A percentile compares a stretch with the other conserved stretches of the same genome.
Conservation (phyloP, 2,113 vertebrate species). For the Chaetorhynchus papuensis region DNA sequence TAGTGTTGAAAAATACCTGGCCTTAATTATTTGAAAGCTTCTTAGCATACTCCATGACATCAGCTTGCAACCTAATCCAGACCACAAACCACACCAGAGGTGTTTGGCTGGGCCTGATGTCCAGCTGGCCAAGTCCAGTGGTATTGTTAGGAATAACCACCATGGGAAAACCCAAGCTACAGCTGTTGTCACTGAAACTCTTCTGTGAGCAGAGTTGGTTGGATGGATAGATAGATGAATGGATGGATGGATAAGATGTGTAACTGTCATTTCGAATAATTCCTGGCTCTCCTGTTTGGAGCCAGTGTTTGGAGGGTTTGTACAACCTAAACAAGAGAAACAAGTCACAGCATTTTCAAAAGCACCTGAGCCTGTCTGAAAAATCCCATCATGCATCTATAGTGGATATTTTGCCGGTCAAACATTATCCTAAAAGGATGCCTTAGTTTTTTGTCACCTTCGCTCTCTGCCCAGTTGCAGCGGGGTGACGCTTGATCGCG, state of each 20-base stretch:
- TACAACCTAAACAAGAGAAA: neutral
- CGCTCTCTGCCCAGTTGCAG: rapidly evolving
- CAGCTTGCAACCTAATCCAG: neutral
- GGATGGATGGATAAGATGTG: rapidly evolving
- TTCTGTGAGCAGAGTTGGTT: neutral
- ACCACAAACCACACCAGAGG: neutral
- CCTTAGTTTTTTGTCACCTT: neutral
- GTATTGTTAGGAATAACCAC: neutral
- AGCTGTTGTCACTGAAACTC: neutral
- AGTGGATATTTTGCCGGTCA: neutral
- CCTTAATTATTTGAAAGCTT: neutral
- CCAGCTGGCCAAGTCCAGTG: neutral
- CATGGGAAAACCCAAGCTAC: neutral
- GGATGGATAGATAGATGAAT: rapidly evolving
- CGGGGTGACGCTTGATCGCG: rapidly evolving
- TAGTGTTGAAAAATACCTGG: neutral
- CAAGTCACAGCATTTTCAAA: neutral
- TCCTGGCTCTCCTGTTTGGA: neutral
- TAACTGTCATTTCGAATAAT: neutral
- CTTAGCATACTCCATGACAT: neutral
- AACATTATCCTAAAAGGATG: neutral
- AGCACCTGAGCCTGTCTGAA: neutral
- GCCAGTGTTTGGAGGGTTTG: rapidly evolving
- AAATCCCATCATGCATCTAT: rapidly evolving
- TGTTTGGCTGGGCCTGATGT: rapidly evolving